Base-by-base conservation (phyloP, 2,113 vertebrate genomes). In the Triplophysa dalaica region DNA sequence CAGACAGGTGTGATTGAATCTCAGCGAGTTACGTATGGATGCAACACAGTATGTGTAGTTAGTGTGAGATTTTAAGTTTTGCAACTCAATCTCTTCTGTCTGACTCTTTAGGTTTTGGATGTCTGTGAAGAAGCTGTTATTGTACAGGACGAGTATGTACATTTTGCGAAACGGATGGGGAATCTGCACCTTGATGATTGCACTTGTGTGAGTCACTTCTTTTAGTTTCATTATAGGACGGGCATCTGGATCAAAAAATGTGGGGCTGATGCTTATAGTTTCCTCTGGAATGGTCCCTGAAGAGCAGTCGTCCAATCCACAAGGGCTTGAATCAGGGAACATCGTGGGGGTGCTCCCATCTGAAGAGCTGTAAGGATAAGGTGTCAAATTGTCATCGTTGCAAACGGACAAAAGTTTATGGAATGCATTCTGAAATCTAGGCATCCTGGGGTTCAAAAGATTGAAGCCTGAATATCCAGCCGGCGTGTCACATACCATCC, bases 41-140 rank as follows among this genome's bases (percentile, higher is more conserved):
- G 94, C 97, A 75, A 99, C 97, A 0, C 98, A 99, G 90, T 98
- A 99, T 0, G 96, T 99, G 88, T 99, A 98, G 86, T 97, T 91
- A n/a, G 95, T 97, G 87, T 97, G 95, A 0, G 96, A 86, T 89
- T 94, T 92, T 45, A 98, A 88, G 89, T 94, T 90, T 65, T 92
- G 92, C 26, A 99, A 89, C 85, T 93, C 94, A 41, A 99, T 94
- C 22, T 97, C 95, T 88, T 99, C 95, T 84, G 90, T 93, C 26
- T 95, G 90, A 79, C 88, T 93, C 75, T 92, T 94, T 81, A 99
- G 92, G 87, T 91, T 94, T 83, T 94, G 93, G 72, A 99, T 95
- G 38, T 96, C 95, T 3, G 95, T 94, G 81, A 94, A 94, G 85
- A 94, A 95, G 87, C 97, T 95, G 2, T 96, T 96, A 87, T 98